Evolutionary conservation across 2,113 vertebrate species (phyloP), one percentile per base, ranked within the genome.

Genomic region (Perccottus glenii): DNA sequence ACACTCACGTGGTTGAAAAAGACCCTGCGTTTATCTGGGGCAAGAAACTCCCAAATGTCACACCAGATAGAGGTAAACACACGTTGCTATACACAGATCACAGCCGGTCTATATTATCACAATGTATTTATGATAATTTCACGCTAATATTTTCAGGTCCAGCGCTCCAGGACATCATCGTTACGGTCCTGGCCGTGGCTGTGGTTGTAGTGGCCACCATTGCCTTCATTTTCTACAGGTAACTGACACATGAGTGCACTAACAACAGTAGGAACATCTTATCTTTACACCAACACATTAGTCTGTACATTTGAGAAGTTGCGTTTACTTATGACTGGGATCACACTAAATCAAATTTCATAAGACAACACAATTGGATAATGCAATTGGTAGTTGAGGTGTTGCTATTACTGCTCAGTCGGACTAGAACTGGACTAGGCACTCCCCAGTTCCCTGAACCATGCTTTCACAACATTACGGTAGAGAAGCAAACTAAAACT

Each of bases 21-120:
- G 43, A n/a, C 2, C 96, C 95, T 0, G 50, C 53, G 3, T 96
- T 97, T 78, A 71, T 91, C 69, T 99, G 97, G 97, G 92, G 86
- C 5, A 43, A 43, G 0, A 90, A 15, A 32, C 94, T 99, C 60
- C 96, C 96, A 48, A 42, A 72, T 4, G 93, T 85, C 74, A 77
- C 0, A 7, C 92, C 92, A 60, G 48, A 77, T 10, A 0, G 1
- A 9, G 73, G 82, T 87, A 85, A 1, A 10, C 4, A 60, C 16
- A 68, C 19, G 47, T 45, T 45, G 51, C 19, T 40, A 45, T 42
- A 60, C 55, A 47, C 44, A 58, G 14, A 50, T 52, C 52, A 27
- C 42, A 64, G 58, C 56, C n/a, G 9, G 4, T 16, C 11, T 40
- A 27, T 27, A 27, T 55, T 55, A 5, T 16, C 9, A 19, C 4